Percentiles rank a stretch among this genome's conserved stretches.
Evolutionary conservation across 2,113 vertebrate species (phyloP).

Genomic region (Ibidorhyncha struthersii): DNA sequence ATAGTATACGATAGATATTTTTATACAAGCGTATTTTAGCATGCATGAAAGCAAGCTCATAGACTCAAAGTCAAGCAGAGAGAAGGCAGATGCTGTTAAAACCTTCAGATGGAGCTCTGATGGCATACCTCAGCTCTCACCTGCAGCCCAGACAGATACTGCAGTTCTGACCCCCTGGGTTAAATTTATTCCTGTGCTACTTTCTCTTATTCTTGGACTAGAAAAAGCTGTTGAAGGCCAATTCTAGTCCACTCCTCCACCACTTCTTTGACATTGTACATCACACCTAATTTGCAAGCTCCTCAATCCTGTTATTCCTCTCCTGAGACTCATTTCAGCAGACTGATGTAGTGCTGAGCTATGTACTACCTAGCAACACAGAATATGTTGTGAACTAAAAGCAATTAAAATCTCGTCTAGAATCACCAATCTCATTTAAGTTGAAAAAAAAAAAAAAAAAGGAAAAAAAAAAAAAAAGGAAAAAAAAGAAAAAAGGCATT

Average conservation of each 20-base stretch:
- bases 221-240: background rate
- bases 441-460: background rate
- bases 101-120: background rate
- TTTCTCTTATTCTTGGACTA: background rate
- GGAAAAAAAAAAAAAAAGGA: background rate
- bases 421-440: conserved; percentile 19
- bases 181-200: background rate
- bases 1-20: background rate
- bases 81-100: background rate
- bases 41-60: background rate
- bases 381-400: conserved; percentile 8
- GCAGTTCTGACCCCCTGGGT: background rate
- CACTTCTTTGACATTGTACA: background rate
- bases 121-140: background rate
- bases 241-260: background rate
- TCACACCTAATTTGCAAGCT: conserved; percentile 24
- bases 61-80: background rate
- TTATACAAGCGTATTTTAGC: background rate
- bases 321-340: conserved; percentile 7
- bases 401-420: conserved; percentile 29
- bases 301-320: background rate
- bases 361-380: conserved; percentile 37
- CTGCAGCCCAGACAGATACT: background rate
- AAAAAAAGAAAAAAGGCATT: background rate
- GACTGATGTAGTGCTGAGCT: conserved; percentile 6